Percentiles rank a stretch among this genome's conserved stretches.
Evolutionary conservation across 2,113 vertebrate species (phyloP).

Genomic region (Anthoscopus minutus): DNA sequence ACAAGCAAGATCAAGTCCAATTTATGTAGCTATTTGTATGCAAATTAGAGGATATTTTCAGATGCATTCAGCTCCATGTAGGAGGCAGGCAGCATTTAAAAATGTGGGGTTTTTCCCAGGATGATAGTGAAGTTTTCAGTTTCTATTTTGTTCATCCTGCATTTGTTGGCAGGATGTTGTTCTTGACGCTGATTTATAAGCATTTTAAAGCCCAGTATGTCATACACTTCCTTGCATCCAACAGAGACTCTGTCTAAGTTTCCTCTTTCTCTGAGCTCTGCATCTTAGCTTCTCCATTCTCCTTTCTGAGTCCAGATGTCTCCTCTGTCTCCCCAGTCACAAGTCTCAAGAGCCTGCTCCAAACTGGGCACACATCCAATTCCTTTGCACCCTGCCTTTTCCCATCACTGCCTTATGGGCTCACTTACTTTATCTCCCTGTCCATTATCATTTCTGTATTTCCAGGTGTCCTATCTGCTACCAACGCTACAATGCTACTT

Average conservation of each 20-base stretch:
- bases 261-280: background rate
- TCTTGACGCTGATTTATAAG: conserved; percentile 28
- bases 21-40: conserved; percentile 66
- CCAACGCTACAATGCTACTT: too few relatives aligned
- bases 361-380: background rate
- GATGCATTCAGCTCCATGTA: conserved; percentile 37
- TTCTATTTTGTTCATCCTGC: conserved; percentile 21
- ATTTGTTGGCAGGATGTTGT: conserved; percentile 26
- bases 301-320: background rate
- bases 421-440: background rate
- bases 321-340: background rate
- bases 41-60: conserved; percentile 63
- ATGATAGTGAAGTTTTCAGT: background rate
- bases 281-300: background rate
- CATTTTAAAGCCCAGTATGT: background rate
- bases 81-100: conserved; percentile 57
- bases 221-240: background rate
- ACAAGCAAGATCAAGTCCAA: conserved; percentile 55
- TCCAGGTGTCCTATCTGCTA: background rate
- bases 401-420: background rate
- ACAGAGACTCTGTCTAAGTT: background rate
- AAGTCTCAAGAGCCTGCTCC: background rate
- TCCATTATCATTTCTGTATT: background rate
- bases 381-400: background rate
- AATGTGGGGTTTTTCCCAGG: background rate